Conservation (phyloP, 2,797 vertebrate genomes). For the Sebastiscus albofasciatus region DNA sequence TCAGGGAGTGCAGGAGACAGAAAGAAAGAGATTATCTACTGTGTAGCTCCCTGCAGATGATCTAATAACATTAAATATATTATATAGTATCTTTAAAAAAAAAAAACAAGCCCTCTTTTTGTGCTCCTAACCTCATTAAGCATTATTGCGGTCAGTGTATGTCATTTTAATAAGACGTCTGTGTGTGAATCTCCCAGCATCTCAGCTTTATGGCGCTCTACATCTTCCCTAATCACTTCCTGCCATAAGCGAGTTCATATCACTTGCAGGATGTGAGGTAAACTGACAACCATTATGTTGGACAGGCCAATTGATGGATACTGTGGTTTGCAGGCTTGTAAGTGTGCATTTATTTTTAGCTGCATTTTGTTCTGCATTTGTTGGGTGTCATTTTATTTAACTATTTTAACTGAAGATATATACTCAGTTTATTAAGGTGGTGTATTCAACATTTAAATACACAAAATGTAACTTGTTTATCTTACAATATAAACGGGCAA, state of each 20-base stretch:
- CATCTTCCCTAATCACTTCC: slow-evolving; percentile 60
- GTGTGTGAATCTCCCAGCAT: slow-evolving; percentile 32
- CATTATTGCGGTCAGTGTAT: slow-evolving; percentile 49
- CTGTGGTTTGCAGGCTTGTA: not conserved
- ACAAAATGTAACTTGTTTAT: not conserved
- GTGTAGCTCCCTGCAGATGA: slow-evolving; percentile 38
- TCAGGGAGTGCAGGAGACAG: slow-evolving; percentile 4
- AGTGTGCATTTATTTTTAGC: not conserved
- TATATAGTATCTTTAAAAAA: slow-evolving; percentile 24
- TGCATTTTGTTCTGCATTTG: not conserved
- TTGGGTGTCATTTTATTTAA: not conserved
- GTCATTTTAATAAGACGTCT: slow-evolving; percentile 58
- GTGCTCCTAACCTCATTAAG: slow-evolving; percentile 56
- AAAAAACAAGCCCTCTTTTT: slow-evolving; percentile 34
- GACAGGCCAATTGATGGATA: slow-evolving; percentile 8
- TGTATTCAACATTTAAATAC: not conserved
- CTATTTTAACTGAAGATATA: not conserved
- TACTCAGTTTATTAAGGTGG: not conserved
- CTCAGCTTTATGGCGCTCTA: slow-evolving; percentile 36
- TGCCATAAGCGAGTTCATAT: slow-evolving; percentile 40
- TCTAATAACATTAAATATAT: not conserved
- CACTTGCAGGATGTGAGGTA: slow-evolving; percentile 34
- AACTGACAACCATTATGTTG: slow-evolving; percentile 29
- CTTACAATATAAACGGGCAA: not conserved
- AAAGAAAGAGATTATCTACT: slow-evolving; percentile 7